phyloP scores from a whole-genome alignment of 2,113 vertebrate species.

The Macaca nemestrina region DNA sequence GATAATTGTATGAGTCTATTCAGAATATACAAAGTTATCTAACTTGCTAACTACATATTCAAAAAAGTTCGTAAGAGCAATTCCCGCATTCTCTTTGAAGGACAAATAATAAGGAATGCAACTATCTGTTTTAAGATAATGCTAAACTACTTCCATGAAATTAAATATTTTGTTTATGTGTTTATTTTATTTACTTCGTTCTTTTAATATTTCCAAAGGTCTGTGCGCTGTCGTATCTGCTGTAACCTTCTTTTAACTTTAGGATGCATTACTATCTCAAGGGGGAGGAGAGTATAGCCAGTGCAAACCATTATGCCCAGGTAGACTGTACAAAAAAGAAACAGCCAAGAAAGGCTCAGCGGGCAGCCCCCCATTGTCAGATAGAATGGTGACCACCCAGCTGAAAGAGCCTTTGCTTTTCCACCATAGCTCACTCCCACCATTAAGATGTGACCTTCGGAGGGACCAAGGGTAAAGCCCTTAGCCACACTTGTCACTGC shows the following conservation, averaged over 20 bases:
- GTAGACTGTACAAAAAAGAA: background rate
- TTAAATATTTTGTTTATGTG: background rate
- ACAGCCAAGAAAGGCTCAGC: background rate
- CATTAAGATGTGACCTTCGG: background rate
- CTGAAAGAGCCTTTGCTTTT: background rate
- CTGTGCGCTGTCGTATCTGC: background rate
- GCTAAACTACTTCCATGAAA: background rate
- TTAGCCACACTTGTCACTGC: background rate
- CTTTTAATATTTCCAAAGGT: background rate
- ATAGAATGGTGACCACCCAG: background rate
- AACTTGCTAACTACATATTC: background rate
- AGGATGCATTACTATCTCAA: background rate
- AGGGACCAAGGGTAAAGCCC: background rate
- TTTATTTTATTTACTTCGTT: background rate
- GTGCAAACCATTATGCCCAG: background rate
- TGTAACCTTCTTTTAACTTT: background rate
- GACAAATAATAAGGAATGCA: background rate
- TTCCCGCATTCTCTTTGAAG: background rate
- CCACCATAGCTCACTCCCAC: rapidly evolving
- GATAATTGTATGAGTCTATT: background rate
- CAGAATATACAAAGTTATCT: background rate
- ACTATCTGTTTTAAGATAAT: background rate
- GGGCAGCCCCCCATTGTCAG: background rate
- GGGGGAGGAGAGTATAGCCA: rapidly evolving
- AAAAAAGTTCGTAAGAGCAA: background rate